phyloP scores from a whole-genome alignment of 2,113 vertebrate species.

The Calonectris borealis region DNA sequence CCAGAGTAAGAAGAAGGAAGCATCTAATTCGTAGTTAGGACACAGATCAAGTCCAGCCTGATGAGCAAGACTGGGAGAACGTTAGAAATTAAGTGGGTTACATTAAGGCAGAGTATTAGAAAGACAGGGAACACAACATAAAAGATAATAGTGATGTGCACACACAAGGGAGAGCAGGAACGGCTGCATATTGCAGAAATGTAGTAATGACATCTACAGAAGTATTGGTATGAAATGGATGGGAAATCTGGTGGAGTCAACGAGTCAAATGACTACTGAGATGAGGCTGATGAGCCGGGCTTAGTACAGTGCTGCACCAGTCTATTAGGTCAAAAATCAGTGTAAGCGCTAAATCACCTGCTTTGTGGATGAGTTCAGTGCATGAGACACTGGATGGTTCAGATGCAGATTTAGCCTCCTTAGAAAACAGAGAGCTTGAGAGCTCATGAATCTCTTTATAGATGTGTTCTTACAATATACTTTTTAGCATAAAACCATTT shows the following conservation, averaged over 20 bases:
- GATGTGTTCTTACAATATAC: neutral
- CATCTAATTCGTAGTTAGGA: rapidly evolving
- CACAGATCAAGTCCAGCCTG: neutral
- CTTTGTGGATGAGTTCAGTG: neutral
- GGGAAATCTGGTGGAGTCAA: neutral
- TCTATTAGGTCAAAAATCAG: neutral
- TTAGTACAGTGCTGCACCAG: neutral
- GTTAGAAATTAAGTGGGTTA: neutral
- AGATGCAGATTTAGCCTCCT: neutral
- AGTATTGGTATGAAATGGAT: neutral
- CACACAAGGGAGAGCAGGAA: neutral
- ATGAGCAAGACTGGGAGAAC: neutral
- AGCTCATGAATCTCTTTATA: neutral
- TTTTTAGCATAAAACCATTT: neutral
- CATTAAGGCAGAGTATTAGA: neutral
- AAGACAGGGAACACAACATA: neutral
- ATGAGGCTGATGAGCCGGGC: neutral
- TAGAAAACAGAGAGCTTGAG: neutral
- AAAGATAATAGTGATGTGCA: neutral
- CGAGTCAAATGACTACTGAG: neutral
- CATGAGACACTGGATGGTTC: neutral
- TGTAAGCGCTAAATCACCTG: neutral
- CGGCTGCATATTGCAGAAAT: neutral
- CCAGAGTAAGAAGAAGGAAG: neutral
- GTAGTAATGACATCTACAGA: neutral